Evolutionary conservation across 2,888 invertebrate species (phyloP).

Genomic region (Drosophila sordidapex): DNA sequence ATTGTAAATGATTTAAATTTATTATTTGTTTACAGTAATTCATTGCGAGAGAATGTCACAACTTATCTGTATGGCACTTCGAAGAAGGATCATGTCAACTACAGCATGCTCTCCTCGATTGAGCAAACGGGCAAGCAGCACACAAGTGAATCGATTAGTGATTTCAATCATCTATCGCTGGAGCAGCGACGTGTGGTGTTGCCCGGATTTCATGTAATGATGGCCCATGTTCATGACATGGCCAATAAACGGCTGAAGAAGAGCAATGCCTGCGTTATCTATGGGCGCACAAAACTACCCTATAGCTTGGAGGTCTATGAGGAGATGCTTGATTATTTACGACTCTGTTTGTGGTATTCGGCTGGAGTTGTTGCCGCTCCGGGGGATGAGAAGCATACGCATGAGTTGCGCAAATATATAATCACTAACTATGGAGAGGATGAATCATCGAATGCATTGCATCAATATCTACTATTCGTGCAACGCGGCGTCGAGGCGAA

Average conservation of each 20-base stretch:
- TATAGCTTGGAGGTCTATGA: conserved; percentile 90
- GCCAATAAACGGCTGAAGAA: conserved; percentile 87
- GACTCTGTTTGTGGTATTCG: conserved; percentile 90
- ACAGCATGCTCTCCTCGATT: conserved; percentile 83
- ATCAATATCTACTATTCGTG: conserved; percentile 89
- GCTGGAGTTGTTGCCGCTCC: conserved; percentile 88
- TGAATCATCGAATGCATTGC: conserved; percentile 86
- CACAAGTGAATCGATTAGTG: conserved; percentile 70
- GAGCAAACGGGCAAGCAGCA: conserved; percentile 84
- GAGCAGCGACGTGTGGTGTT: conserved; percentile 85
- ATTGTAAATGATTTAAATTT: background rate
- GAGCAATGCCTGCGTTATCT: conserved; percentile 87
- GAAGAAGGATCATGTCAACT: conserved; percentile 86
- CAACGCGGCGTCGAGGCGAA: conserved; percentile 88
- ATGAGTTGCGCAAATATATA: conserved; percentile 89
- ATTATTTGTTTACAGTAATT: conserved; percentile 69
- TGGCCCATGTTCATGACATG: conserved; percentile 89
- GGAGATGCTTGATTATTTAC: conserved; percentile 90
- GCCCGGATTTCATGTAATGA: conserved; percentile 91
- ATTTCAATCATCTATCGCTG: conserved; percentile 80
- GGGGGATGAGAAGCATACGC: conserved; percentile 86
- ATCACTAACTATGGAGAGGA: conserved; percentile 86
- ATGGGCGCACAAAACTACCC: conserved; percentile 89
- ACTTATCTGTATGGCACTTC: conserved; percentile 89
- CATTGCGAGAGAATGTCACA: conserved; percentile 83